Base-by-base conservation (phyloP, 2,113 vertebrate species). In the Rattus rattus region DNA sequence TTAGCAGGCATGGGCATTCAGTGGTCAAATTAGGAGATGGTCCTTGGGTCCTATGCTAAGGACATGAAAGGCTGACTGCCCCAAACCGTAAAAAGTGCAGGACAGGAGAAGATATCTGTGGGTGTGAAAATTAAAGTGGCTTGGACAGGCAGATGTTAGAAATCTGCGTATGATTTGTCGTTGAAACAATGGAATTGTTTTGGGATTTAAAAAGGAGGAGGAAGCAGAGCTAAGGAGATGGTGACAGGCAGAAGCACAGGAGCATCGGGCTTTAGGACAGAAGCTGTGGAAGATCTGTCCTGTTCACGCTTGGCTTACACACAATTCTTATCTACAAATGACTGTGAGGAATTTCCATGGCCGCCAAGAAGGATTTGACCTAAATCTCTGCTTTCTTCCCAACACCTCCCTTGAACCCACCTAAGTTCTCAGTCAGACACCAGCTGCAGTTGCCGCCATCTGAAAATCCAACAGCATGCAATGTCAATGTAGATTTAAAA, bases 321-420 rank as follows among this genome's bases (percentile, higher is more conserved):
- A 67, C 13, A 84, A 30, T 84, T 47, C 49, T 83, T 89, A 52
- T 13, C 3, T 83, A 56, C 39, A 80, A 87, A 75, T 56, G 39
- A 67, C 39, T 61, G 52, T 43, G 88, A 95, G 94, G 39, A 84
- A 93, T 52, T 73, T 49, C 79, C 47, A 63, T 16, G 16, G 36
- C 22, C 72, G 76, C 72, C 43, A 24, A 93, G 61, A 75, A 95
- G 72, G 90, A 75, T 0, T 33, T 65, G 30, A 69, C 47, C 26
- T n/a, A 95, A 91, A 84, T 43, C 22, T 56, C 47, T 76, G 14
- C 59, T 93, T 94, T 89, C 16, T 30, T 88, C 69, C 47, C 86
- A 73, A 22, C 2, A 36, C 91, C 39, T 94, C 24, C 52, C 52
- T 47, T 56, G 47, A 39, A 12, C 26, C 63, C 49, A 63, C 65